Evolutionary conservation across 1,140 invertebrate species (phyloP).

Genomic region (Drosophila saltans): DNA sequence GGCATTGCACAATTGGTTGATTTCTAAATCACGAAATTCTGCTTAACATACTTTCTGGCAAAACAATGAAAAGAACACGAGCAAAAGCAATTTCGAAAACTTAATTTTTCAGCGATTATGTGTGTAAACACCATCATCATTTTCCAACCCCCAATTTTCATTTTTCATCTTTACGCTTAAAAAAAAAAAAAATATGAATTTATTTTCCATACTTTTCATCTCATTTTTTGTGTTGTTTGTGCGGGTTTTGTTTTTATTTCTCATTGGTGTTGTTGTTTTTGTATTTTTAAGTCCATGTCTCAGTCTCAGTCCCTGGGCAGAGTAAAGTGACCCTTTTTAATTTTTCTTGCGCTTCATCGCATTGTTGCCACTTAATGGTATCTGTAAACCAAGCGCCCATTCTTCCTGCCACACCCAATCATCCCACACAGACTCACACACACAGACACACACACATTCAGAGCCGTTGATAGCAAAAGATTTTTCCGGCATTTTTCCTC

Average conservation of each 20-base stretch:
- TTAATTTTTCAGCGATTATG: conserved; percentile 83
- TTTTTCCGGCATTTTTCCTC: conserved; percentile 44
- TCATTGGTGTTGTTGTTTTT: conserved; percentile 12
- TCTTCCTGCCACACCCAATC: conserved; percentile 17
- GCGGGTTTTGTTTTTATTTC: conserved; percentile 40
- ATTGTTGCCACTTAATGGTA: conserved; percentile 74
- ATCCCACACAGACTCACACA: conserved; percentile 11
- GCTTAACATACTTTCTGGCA: conserved; percentile 53
- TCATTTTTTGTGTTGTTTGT: conserved; percentile 64
- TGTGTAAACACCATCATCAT: conserved; percentile 72
- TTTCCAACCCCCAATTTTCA: conserved; percentile 29
- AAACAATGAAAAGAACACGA: conserved; percentile 61
- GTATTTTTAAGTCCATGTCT: conserved; percentile 66
- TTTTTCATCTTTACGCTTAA: conserved; percentile 37
- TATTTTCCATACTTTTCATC: conserved; percentile 81
- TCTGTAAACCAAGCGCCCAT: conserved; percentile 38
- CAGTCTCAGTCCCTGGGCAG: neutral
- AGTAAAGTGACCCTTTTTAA: conserved; percentile 82
- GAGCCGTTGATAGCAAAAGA: conserved; percentile 16
- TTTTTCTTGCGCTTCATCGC: conserved; percentile 69
- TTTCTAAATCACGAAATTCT: conserved; percentile 5
- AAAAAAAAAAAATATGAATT: conserved; percentile 79
- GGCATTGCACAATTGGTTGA: conserved; percentile 1
- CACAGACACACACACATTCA: neutral
- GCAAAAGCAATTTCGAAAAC: conserved; percentile 81